These are phyloP conservation scores for Halcyon smyrnensis DNA, from an alignment of 2,797 vertebrate species.

Conservation along the genomic window DNA sequence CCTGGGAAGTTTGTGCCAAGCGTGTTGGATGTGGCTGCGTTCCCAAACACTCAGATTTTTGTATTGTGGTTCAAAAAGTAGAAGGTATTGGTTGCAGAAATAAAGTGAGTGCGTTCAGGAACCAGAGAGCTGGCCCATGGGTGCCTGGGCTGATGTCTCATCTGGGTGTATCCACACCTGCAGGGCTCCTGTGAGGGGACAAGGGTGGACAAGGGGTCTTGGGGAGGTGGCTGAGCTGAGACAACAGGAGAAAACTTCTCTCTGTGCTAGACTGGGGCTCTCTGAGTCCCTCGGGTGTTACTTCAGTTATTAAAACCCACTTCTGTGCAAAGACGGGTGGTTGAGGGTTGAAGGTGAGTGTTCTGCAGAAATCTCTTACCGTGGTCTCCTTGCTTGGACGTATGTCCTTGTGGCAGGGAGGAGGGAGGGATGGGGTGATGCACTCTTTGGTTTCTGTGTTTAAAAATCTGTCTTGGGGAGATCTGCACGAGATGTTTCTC, in stretches of 20 bases:
- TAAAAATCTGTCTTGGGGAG: not conserved
- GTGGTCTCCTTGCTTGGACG: rapidly evolving
- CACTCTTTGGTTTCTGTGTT: not conserved
- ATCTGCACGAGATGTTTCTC: not conserved
- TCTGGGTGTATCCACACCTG: rapidly evolving
- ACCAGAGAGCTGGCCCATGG: not conserved
- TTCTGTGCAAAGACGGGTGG: not conserved
- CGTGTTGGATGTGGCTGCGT: not conserved
- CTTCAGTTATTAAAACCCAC: rapidly evolving
- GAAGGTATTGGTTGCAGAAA: not conserved
- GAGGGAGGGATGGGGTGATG: not conserved
- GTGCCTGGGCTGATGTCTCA: rapidly evolving
- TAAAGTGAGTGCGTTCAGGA: not conserved
- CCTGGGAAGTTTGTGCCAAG: not conserved
- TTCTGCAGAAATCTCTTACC: rapidly evolving
- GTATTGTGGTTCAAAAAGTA: not conserved
- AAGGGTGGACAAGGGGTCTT: no score
- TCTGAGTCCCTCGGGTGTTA: not conserved
- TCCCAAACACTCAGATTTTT: not conserved
- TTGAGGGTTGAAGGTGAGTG: not conserved
- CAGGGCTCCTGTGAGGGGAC: not conserved
- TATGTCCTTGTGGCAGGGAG: rapidly evolving
- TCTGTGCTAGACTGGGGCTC: not conserved
- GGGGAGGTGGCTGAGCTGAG: not conserved
- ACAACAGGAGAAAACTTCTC: not conserved